phyloP scores from a whole-genome alignment of 2,888 invertebrate species.

The Drosophila pullipes region DNA sequence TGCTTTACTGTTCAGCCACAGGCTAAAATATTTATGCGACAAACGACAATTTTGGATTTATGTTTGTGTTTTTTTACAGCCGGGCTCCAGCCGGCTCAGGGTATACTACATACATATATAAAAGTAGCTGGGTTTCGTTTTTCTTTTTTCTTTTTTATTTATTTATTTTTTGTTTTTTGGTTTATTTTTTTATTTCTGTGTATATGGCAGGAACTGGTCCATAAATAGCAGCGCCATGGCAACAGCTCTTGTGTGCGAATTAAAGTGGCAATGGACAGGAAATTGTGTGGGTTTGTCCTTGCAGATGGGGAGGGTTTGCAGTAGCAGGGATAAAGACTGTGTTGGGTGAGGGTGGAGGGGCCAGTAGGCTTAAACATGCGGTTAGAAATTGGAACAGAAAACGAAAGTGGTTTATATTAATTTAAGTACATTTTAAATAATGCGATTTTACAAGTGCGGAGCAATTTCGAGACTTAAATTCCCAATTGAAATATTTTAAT shows the following conservation, averaged over 20 bases:
- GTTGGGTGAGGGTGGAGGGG: background rate
- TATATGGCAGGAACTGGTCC: slow-evolving; percentile 72
- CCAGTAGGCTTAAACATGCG: slow-evolving; percentile 12
- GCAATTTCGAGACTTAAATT: slow-evolving; percentile 26
- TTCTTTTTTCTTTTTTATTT: slow-evolving; percentile 46
- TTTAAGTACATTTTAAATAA: slow-evolving; percentile 58
- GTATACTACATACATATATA: slow-evolving; percentile 30
- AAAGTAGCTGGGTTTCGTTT: slow-evolving; percentile 63
- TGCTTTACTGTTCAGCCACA: slow-evolving; percentile 49
- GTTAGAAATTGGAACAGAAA: slow-evolving; percentile 62
- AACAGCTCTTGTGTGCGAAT: slow-evolving; percentile 66
- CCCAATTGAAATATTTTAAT: slow-evolving; percentile 24
- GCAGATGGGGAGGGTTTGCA: background rate
- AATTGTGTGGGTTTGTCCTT: slow-evolving; percentile 61
- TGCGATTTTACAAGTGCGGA: slow-evolving; percentile 26
- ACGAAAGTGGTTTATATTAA: slow-evolving; percentile 64
- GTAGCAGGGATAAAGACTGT: background rate
- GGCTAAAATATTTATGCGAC: slow-evolving; percentile 80
- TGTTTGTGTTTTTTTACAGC: slow-evolving; percentile 50
- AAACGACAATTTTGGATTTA: slow-evolving; percentile 81
- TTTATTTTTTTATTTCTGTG: slow-evolving; percentile 17
- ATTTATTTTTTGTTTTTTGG: slow-evolving; percentile 27
- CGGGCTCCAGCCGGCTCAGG: slow-evolving; percentile 13
- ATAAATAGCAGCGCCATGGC: slow-evolving; percentile 72
- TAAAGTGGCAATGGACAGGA: slow-evolving; percentile 72